Conservation (phyloP, 2,888 invertebrate species). For the Leptinotarsa tumamoca region DNA sequence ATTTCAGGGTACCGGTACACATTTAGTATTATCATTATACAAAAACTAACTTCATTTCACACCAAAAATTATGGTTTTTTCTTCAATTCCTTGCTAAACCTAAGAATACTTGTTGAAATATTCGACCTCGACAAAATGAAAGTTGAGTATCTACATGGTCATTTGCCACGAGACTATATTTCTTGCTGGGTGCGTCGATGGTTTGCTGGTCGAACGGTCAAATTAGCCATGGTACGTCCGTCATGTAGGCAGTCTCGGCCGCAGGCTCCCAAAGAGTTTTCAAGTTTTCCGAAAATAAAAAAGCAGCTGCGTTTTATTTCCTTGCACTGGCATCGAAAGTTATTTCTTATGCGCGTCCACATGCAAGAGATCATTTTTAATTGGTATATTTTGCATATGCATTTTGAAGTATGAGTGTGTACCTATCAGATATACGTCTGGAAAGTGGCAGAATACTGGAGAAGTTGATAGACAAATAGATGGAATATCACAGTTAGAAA, state of each 20-base stretch:
- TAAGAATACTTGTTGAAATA: too few relatives aligned
- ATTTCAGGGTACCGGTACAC: too few relatives aligned
- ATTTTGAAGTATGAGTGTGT: background rate
- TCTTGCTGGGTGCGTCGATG: slow-evolving; percentile 4
- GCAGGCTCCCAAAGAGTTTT: slow-evolving; percentile 45
- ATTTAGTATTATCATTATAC: too few relatives aligned
- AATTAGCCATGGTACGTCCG: slow-evolving; percentile 51
- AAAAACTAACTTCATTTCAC: too few relatives aligned
- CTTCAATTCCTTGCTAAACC: too few relatives aligned
- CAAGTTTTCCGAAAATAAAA: slow-evolving; percentile 45
- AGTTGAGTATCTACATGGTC: background rate
- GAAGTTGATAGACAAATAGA: too few relatives aligned
- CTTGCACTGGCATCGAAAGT: slow-evolving; percentile 33
- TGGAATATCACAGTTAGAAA: too few relatives aligned
- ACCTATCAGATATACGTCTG: too few relatives aligned
- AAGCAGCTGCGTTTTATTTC: slow-evolving; percentile 41
- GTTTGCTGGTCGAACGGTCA: slow-evolving; percentile 44
- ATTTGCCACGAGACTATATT: slow-evolving; percentile 4
- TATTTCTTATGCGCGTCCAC: background rate
- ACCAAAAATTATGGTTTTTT: too few relatives aligned
- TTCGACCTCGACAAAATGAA: background rate
- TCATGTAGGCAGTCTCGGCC: slow-evolving; percentile 49
- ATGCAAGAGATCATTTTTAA: background rate
- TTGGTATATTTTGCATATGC: background rate
- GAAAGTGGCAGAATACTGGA: too few relatives aligned